phyloP scores from a whole-genome alignment of 23 tunicate species.

The Halocynthia roretzi region DNA sequence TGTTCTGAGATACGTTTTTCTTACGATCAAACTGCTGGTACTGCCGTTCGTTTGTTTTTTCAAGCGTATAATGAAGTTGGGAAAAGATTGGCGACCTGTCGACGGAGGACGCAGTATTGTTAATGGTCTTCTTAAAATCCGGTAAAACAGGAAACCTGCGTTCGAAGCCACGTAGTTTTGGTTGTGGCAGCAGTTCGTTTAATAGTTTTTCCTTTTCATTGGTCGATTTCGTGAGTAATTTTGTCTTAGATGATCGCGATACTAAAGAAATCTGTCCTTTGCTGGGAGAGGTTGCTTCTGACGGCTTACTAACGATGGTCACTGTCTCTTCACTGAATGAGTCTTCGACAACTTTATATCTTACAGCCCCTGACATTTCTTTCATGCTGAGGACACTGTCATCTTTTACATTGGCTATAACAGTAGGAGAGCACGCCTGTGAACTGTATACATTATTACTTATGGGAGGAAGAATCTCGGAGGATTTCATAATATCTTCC shows the following conservation, averaged over 20 bases:
- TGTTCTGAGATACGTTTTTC: neutral
- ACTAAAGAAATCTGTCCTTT: neutral
- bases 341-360: slow-evolving; percentile 4
- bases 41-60: neutral
- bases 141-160: slow-evolving; percentile 3
- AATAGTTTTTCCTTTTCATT: neutral
- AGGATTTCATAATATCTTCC: no score
- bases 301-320: slow-evolving; percentile 11
- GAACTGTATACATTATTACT: no score
- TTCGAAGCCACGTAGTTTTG: neutral
- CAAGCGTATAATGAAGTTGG: neutral
- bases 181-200: neutral
- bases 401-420: neutral
- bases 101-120: neutral
- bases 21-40: neutral
- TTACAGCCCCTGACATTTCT: slow-evolving; percentile 1
- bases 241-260: neutral
- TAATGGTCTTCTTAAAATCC: neutral
- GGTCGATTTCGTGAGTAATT: neutral
- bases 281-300: neutral
- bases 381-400: neutral
- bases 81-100: neutral
- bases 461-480: no score
- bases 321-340: slow-evolving; percentile 30
- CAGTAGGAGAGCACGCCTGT: no score